phyloP scores from a whole-genome alignment of 2,888 invertebrate species.

The Phyllotreta striolata region DNA sequence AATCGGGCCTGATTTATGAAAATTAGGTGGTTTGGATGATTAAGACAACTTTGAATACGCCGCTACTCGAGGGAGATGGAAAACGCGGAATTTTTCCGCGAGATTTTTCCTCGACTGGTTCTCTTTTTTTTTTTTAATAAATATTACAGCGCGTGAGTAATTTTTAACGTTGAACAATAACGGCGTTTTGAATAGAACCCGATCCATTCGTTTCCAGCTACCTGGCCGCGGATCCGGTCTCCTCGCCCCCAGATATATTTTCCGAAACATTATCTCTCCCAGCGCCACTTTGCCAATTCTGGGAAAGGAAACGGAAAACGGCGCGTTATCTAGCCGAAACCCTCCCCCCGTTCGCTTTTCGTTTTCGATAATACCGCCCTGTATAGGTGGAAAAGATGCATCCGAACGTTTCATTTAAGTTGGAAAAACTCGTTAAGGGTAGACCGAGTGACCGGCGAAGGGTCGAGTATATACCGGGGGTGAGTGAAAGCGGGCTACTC shows the following conservation, averaged over 20 bases:
- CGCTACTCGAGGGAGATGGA: no score
- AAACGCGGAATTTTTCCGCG: no score
- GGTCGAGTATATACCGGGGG: constrained; percentile 15
- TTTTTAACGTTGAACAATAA: no score
- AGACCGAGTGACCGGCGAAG: constrained; percentile 12
- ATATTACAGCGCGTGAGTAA: no score
- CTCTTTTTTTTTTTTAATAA: no score
- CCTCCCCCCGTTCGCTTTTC: constrained; percentile 34
- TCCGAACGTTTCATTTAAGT: no score
- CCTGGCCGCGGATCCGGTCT: constrained; percentile 53
- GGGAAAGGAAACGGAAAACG: constrained; percentile 55
- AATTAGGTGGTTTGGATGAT: constrained; percentile 44
- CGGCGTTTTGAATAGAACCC: constrained; percentile 3
- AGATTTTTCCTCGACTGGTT: no score
- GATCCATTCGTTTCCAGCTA: constrained; percentile 39
- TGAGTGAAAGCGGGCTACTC: constrained; percentile 38
- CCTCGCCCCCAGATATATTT: constrained; percentile 53
- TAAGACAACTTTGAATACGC: constrained; percentile 34
- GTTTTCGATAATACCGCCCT: constrained; percentile 10
- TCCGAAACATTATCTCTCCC: constrained; percentile 57
- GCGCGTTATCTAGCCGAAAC: constrained; percentile 48
- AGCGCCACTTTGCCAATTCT: constrained; percentile 57
- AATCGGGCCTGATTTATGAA: constrained; percentile 60
- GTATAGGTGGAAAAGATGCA: constrained; percentile 28
- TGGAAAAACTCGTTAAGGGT: not conserved